A percentile compares a stretch with the other conserved stretches of the same genome.
phyloP scores from a whole-genome alignment of 2,113 vertebrate genomes.

The Brachirus orientalis region DNA sequence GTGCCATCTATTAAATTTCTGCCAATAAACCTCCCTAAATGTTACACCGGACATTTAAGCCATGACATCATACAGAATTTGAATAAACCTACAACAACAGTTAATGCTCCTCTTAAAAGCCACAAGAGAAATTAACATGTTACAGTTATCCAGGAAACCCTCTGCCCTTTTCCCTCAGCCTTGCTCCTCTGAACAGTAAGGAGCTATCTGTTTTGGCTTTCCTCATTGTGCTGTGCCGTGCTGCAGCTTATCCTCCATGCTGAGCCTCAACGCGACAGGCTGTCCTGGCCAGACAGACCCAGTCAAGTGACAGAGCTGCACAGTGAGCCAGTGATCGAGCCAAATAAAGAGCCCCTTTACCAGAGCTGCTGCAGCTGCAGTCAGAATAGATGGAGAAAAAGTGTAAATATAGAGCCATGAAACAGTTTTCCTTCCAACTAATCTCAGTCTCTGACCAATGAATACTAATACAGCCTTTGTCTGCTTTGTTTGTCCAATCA shows the following conservation, averaged over 20 bases:
- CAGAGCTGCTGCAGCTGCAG: constrained; percentile 72
- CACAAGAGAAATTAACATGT: constrained; percentile 3
- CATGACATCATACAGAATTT: too few relatives aligned
- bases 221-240: constrained; percentile 22
- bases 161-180: background rate
- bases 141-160: constrained; percentile 11
- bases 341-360: constrained; percentile 77
- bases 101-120: background rate
- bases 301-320: constrained; percentile 69
- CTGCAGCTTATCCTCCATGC: constrained; percentile 54
- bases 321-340: constrained; percentile 69
- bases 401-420: constrained; percentile 68
- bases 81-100: background rate
- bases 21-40: too few relatives aligned
- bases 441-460: constrained; percentile 1
- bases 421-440: constrained; percentile 37
- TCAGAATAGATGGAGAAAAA: constrained; percentile 55
- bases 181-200: constrained; percentile 10
- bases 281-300: constrained; percentile 46
- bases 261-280: constrained; percentile 57
- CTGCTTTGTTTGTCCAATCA: too few relatives aligned
- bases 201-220: constrained; percentile 13
- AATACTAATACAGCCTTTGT: too few relatives aligned
- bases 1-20: too few relatives aligned
- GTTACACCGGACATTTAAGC: too few relatives aligned